Evolutionary conservation across 2,797 vertebrate species (phyloP).

Genomic region (Basileuterus tristriatus): DNA sequence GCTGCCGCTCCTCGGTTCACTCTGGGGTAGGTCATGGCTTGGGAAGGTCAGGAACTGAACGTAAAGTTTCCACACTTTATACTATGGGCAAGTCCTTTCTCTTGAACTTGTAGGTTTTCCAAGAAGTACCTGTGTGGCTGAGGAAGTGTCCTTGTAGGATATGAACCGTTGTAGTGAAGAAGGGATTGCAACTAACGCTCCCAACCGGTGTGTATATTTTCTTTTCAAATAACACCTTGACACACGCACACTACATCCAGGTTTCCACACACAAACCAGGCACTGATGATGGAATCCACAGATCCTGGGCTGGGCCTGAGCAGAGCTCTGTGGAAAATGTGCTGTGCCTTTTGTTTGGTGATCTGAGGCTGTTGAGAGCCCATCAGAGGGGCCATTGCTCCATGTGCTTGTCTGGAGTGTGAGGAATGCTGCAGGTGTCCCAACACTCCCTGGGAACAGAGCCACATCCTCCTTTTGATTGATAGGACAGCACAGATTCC

Average conservation of each 20-base stretch:
- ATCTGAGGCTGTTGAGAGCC: rapidly evolving
- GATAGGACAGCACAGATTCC: neutral
- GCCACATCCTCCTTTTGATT: rapidly evolving
- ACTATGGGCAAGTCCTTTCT: slow-evolving; percentile 83
- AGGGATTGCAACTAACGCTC: slow-evolving; percentile 78
- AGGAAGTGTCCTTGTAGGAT: slow-evolving; percentile 81
- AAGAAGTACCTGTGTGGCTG: slow-evolving; percentile 78
- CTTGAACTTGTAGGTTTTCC: slow-evolving; percentile 82
- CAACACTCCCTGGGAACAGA: rapidly evolving
- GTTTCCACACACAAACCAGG: neutral
- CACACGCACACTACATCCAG: neutral
- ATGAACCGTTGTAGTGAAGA: slow-evolving; percentile 78
- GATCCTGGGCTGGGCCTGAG: neutral
- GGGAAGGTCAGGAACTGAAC: slow-evolving; percentile 50
- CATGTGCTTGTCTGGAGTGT: rapidly evolving
- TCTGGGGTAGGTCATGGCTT: slow-evolving; percentile 26
- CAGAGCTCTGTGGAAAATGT: neutral
- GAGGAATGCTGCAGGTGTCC: neutral
- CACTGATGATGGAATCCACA: neutral
- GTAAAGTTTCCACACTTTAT: slow-evolving; percentile 70
- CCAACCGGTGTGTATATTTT: slow-evolving; percentile 77
- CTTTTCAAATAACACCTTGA: slow-evolving; percentile 60
- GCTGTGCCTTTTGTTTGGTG: neutral
- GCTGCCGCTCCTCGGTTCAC: neutral
- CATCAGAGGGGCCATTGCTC: rapidly evolving